Conservation (phyloP, 2,113 vertebrate genomes). For the Paramisgurnus dabryanus region DNA sequence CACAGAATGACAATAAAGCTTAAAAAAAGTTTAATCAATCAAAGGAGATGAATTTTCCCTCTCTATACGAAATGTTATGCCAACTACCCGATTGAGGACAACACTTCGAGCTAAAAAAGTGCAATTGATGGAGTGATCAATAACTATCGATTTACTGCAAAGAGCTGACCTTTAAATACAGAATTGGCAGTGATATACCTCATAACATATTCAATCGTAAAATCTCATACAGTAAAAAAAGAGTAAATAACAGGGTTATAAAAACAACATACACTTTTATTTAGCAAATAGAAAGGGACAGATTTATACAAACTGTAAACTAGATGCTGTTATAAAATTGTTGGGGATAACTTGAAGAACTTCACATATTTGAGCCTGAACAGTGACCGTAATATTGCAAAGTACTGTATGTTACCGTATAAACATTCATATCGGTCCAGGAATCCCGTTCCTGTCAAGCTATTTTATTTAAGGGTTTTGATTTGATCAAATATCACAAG, state of each 20-base stretch:
- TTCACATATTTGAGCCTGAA: slow-evolving; percentile 51
- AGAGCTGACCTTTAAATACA: slow-evolving; percentile 43
- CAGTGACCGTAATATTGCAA: neutral
- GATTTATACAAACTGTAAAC: slow-evolving; percentile 74
- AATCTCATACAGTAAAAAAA: neutral
- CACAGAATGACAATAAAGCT: slow-evolving; percentile 11
- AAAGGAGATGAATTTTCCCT: neutral
- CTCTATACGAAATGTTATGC: slow-evolving; percentile 14
- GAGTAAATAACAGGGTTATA: slow-evolving; percentile 44
- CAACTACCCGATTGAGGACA: slow-evolving; percentile 12
- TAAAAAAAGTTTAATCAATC: neutral
- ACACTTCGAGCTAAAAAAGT: slow-evolving; percentile 21
- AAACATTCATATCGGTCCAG: neutral
- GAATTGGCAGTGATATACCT: neutral
- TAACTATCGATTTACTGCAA: slow-evolving; percentile 34
- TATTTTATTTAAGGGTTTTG: neutral
- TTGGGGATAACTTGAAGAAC: slow-evolving; percentile 67
- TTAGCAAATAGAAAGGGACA: slow-evolving; percentile 71
- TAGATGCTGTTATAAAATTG: slow-evolving; percentile 65
- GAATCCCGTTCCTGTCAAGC: neutral
- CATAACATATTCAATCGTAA: neutral
- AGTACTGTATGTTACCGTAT: neutral
- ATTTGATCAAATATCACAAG: neutral
- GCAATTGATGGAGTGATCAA: slow-evolving; percentile 32
- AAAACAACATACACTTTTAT: slow-evolving; percentile 73